Evolutionary conservation across 1,140 invertebrate genomes (phyloP).

Genomic region (Saccostrea glomerata): DNA sequence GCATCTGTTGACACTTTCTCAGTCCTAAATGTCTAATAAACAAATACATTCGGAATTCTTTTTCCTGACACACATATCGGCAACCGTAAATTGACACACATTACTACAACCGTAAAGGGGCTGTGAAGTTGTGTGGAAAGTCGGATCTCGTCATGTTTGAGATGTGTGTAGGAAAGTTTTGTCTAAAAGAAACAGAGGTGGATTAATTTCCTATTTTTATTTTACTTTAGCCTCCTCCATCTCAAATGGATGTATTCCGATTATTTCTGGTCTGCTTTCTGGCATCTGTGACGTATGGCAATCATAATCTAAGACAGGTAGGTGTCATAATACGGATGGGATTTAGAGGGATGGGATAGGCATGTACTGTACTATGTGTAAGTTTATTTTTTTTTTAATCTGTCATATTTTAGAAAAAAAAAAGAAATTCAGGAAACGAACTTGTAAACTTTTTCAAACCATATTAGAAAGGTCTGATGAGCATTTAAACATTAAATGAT

Average conservation of each 20-base stretch:
- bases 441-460: too few relatives aligned
- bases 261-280: not conserved
- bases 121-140: not conserved
- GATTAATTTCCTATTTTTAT: not conserved
- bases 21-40: too few relatives aligned
- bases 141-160: not conserved
- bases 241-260: not conserved
- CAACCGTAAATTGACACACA: not conserved
- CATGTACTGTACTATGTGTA: too few relatives aligned
- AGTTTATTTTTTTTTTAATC: too few relatives aligned
- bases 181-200: not conserved
- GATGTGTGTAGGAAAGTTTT: not conserved
- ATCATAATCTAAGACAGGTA: not conserved
- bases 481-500: too few relatives aligned
- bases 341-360: too few relatives aligned
- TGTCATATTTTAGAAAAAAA: too few relatives aligned
- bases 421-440: too few relatives aligned
- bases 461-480: too few relatives aligned
- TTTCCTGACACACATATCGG: not conserved
- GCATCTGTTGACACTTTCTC: too few relatives aligned
- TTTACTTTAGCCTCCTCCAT: not conserved
- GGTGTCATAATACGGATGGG: not conserved
- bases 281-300: not conserved
- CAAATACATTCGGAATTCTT: not conserved
- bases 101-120: too few relatives aligned